A percentile compares a stretch with the other conserved stretches of the same genome.
Evolutionary conservation across 30 jellyfish, hydroid and myxozoan species (phyloP).

Genomic region (Aurelia sp.): DNA sequence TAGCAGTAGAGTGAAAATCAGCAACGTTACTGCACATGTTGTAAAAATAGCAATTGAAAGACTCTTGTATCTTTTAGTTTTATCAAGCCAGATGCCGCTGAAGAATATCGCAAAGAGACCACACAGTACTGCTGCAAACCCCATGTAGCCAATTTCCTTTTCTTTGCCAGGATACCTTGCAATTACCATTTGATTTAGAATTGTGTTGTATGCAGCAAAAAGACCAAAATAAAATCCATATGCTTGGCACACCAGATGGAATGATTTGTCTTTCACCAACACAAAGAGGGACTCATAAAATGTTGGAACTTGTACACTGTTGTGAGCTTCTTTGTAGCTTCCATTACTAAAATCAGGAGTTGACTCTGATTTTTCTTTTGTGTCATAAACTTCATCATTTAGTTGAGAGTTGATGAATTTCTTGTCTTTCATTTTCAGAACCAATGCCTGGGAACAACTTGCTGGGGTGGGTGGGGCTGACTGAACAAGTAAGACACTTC

Average conservation of each 20-base stretch:
- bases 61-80: conserved; percentile 66
- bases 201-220: conserved; percentile 81
- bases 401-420: not conserved
- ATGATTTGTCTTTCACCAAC: conserved; percentile 64
- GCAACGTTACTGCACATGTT: conserved; percentile 55
- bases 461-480: conserved; percentile 93
- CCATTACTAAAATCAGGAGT: not conserved
- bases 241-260: conserved; percentile 85
- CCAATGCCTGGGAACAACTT: conserved; percentile 85
- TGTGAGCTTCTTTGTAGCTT: not conserved
- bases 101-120: conserved; percentile 89
- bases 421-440: conserved; percentile 1
- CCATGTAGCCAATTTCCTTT: conserved; percentile 92
- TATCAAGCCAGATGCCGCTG: conserved; percentile 94
- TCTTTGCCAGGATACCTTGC: conserved; percentile 78
- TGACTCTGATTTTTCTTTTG: not conserved
- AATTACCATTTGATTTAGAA: conserved; percentile 81
- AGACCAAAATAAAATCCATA: conserved; percentile 86
- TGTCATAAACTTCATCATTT: not conserved
- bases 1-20: conserved; percentile 76
- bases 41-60: conserved; percentile 55
- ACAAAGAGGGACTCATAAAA: conserved; percentile 60
- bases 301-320: conserved; percentile 10
- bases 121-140: conserved; percentile 70
- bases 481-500: conserved; percentile 58